Conservation (phyloP, 30 jellyfish, hydroid and myxozoan species). For the Nemopilema nomurai region DNA sequence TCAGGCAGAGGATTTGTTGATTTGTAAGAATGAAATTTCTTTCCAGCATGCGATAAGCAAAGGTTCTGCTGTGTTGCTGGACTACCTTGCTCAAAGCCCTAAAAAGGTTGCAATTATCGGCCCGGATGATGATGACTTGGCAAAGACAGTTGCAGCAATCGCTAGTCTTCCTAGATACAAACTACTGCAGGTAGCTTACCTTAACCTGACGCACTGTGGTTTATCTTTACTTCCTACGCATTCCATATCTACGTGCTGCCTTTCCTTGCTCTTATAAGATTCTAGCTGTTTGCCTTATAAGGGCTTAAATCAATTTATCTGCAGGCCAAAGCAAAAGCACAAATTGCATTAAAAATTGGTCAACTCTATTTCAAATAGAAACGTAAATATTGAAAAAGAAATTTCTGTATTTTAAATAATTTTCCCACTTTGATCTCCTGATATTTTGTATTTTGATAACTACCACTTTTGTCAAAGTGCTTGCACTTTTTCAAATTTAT, state of each 20-base stretch:
- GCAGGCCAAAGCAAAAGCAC: too few species aligned
- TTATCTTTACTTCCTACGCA: neutral
- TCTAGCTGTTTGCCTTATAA: too few species aligned
- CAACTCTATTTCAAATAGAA: too few species aligned
- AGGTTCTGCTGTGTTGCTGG: slow-evolving; percentile 80
- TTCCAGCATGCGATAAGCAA: slow-evolving; percentile 47
- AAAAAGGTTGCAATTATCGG: slow-evolving; percentile 79
- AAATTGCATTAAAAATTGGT: too few species aligned
- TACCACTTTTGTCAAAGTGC: neutral
- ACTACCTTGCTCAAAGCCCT: slow-evolving; percentile 67
- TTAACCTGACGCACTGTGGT: neutral
- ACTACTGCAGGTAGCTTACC: slow-evolving; percentile 72
- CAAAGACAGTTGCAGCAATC: slow-evolving; percentile 83
- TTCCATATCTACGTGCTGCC: too few species aligned
- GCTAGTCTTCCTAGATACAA: slow-evolving; percentile 71
- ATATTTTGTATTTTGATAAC: neutral
- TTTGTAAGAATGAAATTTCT: neutral
- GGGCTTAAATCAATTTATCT: too few species aligned
- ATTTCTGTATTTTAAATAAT: neutral
- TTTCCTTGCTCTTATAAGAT: too few species aligned
- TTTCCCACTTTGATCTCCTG: neutral
- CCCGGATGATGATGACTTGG: slow-evolving; percentile 79
- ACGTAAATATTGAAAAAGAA: too few species aligned
- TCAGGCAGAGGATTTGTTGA: neutral
- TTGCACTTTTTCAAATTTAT: neutral